Evolutionary conservation across 2,888 invertebrate species (phyloP), one percentile per base, ranked within the genome.

Genomic region (Hydrotaea diabolus): DNA sequence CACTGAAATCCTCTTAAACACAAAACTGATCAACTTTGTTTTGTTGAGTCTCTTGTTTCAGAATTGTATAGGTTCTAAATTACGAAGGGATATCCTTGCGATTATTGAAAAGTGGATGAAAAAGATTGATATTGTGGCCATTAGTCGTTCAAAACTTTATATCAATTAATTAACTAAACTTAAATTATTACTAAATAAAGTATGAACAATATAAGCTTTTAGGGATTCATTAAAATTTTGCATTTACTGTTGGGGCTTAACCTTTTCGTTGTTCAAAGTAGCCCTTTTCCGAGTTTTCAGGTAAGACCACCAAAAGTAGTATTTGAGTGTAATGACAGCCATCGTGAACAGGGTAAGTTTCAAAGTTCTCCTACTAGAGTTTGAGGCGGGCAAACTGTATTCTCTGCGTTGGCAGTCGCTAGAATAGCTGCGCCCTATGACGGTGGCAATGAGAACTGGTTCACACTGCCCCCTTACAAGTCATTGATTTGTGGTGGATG

Each of bases 401-500:
- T 39, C 21, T 69, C 69, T 69, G 39, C 23, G 69, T 23, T 69
- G 69, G 23, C 69, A 69, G 7, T 46, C 23, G 23, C 43, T 21
- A 17, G 77, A 80, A 43, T 78, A 82, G 36, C 21, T 23, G 17
- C 79, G 82, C n/a, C 17, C 23, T 0, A 55, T 17, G 21, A 2
- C 26, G 8, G 9, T 46, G 4, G 15, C 23, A 21, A 43, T 11
- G 0, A 0, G 17, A 49, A 43, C 53, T 0, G 43, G 49, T 11
- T 21, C 3, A 31, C 36, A 39, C n/a, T 9, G 23, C 19, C n/a
- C 59, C 39, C 82, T 36, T 74, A 82, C 62, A 62, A 85, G 85
- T 85, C 85, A 85, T 82, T 85, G 76, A 8, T 11, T 39, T 13
- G 13, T 19, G 0, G n/a, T 1, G 9, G 15, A 13, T n/a, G 71